Conservation (phyloP, 2,113 vertebrate species). For the Onychostruthus taczanowskii region DNA sequence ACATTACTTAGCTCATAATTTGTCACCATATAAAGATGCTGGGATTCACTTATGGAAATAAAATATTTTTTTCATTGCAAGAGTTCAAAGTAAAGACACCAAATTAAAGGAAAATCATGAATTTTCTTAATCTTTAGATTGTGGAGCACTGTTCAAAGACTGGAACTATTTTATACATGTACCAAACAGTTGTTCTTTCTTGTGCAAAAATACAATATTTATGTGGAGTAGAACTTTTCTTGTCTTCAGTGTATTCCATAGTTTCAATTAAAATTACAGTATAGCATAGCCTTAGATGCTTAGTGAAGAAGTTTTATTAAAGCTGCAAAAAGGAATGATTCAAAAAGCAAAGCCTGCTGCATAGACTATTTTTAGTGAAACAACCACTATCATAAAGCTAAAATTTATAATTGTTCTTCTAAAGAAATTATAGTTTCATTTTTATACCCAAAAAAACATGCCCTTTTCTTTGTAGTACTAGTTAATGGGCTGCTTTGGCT, state of each 20-base stretch:
- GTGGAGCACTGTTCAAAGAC: neutral
- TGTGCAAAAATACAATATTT: neutral
- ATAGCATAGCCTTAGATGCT: neutral
- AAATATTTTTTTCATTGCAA: neutral
- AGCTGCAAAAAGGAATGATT: neutral
- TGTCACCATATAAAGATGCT: neutral
- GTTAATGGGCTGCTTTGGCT: neutral
- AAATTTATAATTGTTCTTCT: neutral
- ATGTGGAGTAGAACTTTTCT: neutral
- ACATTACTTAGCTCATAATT: neutral
- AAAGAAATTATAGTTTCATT: neutral
- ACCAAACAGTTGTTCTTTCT: neutral
- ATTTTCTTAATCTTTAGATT: neutral
- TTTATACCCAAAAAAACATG: fast-evolving
- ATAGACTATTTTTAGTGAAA: neutral
- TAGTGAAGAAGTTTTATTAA: neutral
- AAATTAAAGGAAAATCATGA: fast-evolving
- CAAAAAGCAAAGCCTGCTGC: neutral
- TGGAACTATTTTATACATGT: neutral
- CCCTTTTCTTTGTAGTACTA: neutral
- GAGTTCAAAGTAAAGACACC: neutral
- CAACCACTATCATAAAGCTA: neutral
- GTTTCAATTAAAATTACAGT: neutral
- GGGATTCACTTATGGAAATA: neutral
- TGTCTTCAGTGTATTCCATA: neutral